A percentile compares a stretch with the other conserved stretches of the same genome.
Conservation (phyloP, 2,797 vertebrate species). For the Sebastes iracundus region DNA sequence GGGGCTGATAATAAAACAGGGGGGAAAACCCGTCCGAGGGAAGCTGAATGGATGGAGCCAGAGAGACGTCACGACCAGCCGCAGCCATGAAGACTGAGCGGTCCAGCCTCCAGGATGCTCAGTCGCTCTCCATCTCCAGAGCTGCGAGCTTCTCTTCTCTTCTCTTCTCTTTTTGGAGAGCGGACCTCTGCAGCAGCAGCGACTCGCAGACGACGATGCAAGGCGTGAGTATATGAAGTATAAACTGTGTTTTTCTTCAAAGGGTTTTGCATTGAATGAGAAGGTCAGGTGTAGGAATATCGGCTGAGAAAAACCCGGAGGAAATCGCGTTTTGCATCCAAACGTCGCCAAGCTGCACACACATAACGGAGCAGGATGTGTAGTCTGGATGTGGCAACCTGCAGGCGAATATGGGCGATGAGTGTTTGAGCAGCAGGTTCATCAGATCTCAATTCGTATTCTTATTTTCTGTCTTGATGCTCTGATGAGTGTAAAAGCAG, state of each 20-base stretch:
- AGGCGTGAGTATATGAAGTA: slow-evolving; percentile 79
- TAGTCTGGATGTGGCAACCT: slow-evolving; percentile 26
- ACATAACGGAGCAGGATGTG: slow-evolving; percentile 28
- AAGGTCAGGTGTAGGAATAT: background rate
- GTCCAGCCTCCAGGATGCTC: slow-evolving; percentile 70
- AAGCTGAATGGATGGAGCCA: slow-evolving; percentile 88
- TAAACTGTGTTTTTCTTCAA: slow-evolving; percentile 1
- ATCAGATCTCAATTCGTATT: background rate
- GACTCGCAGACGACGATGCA: slow-evolving; percentile 30
- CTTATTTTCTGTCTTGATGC: background rate
- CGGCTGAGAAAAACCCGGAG: background rate
- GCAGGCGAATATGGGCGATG: slow-evolving; percentile 19
- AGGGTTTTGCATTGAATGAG: background rate
- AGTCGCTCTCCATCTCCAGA: slow-evolving; percentile 64
- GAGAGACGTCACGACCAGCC: slow-evolving; percentile 86
- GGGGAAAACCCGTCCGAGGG: slow-evolving; percentile 78
- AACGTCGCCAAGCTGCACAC: slow-evolving; percentile 10
- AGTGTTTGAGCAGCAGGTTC: slow-evolving; percentile 29
- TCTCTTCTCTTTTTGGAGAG: slow-evolving; percentile 23
- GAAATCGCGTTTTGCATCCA: slow-evolving; percentile 26
- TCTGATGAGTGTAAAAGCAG: background rate
- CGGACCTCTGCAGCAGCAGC: slow-evolving; percentile 17
- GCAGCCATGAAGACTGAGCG: slow-evolving; percentile 82
- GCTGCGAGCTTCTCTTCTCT: slow-evolving; percentile 40
- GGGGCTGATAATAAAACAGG: slow-evolving; percentile 72